These are phyloP conservation scores for Orthosia gothica DNA, from an alignment of 2,888 invertebrate genomes.

Conservation along the genomic window DNA sequence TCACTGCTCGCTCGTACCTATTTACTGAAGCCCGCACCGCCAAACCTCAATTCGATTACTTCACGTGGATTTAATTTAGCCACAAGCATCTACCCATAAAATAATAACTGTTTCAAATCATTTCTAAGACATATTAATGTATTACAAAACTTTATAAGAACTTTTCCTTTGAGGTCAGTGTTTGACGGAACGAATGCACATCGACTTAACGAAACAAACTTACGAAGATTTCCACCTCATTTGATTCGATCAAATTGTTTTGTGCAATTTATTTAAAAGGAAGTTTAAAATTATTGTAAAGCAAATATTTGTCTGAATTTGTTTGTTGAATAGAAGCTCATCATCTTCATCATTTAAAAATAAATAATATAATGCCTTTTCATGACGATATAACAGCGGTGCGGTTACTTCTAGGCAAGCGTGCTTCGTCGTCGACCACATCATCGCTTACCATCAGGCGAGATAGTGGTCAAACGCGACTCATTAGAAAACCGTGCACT, in stretches of 20 bases:
- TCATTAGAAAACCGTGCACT: no score
- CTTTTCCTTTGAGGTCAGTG: constrained; percentile 69
- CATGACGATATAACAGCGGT: no score
- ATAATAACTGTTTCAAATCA: not conserved
- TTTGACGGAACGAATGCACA: constrained; percentile 79
- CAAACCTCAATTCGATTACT: not conserved
- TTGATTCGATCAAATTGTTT: constrained; percentile 29
- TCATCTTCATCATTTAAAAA: not conserved
- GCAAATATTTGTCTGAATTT: no score
- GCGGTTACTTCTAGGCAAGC: no score
- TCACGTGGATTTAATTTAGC: not conserved
- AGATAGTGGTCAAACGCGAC: no score
- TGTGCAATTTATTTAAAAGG: constrained; percentile 5
- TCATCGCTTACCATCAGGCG: no score
- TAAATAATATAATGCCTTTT: no score
- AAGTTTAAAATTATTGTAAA: not conserved
- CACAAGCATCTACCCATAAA: not conserved
- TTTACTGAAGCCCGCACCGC: no score
- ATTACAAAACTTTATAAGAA: constrained; percentile 17
- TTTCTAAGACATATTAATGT: not conserved
- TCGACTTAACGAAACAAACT: constrained; percentile 75
- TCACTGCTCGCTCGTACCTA: no score
- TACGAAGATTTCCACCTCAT: constrained; percentile 30
- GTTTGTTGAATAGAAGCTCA: no score
- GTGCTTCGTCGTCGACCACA: no score